Base-by-base conservation (phyloP, 2,888 invertebrate species). In the Rhaphigaster nebulosa region DNA sequence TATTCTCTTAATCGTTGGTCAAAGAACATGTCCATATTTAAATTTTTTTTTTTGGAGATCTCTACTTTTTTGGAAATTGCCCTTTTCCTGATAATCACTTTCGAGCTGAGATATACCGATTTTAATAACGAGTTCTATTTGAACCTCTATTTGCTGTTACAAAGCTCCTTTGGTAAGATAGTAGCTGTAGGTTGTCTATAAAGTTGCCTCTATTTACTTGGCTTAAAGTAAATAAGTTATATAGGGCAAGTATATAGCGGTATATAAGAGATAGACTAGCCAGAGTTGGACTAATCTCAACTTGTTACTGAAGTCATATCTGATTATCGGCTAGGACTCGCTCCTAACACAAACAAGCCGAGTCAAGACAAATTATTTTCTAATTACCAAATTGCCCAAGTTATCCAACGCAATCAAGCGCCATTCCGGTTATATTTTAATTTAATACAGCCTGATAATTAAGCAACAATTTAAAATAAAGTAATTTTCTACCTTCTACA, bases 341-440 rank as follows among this genome's bases (percentile, higher is more conserved):
- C 20, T 26, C n/a, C 70, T 23, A 76, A 76, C 70, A 34, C 38
- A 76, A 76, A 76, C 70, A 76, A 76, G 34, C 38, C 5, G 20
- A 76, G 70, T 38, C 70, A 76, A 38, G 70, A 38, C 70, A 76
- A 76, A 76, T 76, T 76, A 76, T 76, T 76, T 76, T 76, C 70
- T 76, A 76, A 76, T 76, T 76, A 76, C 70, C 34, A 38, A 76
- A 76, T 76, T 38, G 34, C 8, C 10, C 34, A 76, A 76, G 34
- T 76, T 76, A 76, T 76, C 70, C 38, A 8, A 29, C 5, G 38
- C 34, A 76, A 76, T 76, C 70, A 38, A 20, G 70, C 20, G 8
- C 20, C 23, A 2, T 34, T 23, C 34, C 15, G 29, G 34, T 18
- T 23, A 38, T 76, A 20, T 76, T 76, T 38, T 38, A 76, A 76